These are phyloP conservation scores for Heterohyrax brucei DNA, from an alignment of 2,797 vertebrate genomes.

Conservation along the genomic window DNA sequence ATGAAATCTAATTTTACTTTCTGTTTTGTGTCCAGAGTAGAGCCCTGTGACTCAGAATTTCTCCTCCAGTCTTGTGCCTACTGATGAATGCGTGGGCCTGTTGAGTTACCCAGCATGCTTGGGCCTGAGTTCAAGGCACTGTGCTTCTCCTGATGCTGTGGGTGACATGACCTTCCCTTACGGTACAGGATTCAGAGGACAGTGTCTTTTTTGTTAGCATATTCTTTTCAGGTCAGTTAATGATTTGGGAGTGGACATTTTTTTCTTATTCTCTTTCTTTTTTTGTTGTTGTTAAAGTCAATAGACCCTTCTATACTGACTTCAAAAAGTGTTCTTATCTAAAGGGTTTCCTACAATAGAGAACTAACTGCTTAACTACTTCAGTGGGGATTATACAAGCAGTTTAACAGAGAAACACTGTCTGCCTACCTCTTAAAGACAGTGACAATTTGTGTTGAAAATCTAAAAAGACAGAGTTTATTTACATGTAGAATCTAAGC, in stretches of 20 bases:
- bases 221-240: conserved; percentile 84
- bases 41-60: conserved; percentile 57
- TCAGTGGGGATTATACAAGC: conserved; percentile 66
- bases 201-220: conserved; percentile 81
- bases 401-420: conserved; percentile 60
- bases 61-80: conserved; percentile 48
- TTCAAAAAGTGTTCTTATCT: conserved; percentile 83
- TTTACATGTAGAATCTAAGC: conserved; percentile 51
- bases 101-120: conserved; percentile 75
- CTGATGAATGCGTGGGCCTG: conserved; percentile 65
- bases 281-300: conserved; percentile 82
- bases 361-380: conserved; percentile 71
- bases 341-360: conserved; percentile 77
- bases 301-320: conserved; percentile 75
- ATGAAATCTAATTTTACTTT: conserved; percentile 70
- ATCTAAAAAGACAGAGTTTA: conserved; percentile 62
- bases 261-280: conserved; percentile 76
- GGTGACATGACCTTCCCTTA: conserved; percentile 77
- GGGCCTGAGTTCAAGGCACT: conserved; percentile 83
- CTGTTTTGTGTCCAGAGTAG: background rate
- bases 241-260: conserved; percentile 84
- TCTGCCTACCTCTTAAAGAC: conserved; percentile 63
- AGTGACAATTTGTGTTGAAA: background rate
- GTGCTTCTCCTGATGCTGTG: conserved; percentile 71
- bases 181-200: conserved; percentile 71